phyloP scores from a whole-genome alignment of 1,140 invertebrate genomes.

The Zaprionus africanus region DNA sequence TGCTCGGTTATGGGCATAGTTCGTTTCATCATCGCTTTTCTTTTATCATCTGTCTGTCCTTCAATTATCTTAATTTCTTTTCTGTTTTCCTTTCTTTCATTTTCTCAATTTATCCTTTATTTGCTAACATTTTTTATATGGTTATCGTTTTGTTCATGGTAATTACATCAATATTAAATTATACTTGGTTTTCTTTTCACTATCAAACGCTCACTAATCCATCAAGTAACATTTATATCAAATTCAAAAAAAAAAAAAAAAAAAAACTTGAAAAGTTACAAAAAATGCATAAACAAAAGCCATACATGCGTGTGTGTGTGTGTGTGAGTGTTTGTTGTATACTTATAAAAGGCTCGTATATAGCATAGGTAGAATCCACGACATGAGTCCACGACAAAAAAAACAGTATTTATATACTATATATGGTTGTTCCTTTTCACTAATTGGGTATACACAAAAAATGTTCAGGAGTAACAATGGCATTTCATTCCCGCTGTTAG shows the following conservation, averaged over 20 bases:
- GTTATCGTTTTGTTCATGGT: constrained; percentile 26
- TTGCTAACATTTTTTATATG: constrained; percentile 63
- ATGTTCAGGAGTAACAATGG: constrained; percentile 47
- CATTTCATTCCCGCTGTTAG: constrained; percentile 29
- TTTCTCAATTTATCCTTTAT: constrained; percentile 41
- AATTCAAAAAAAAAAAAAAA: constrained; percentile 18
- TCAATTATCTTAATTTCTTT: constrained; percentile 11
- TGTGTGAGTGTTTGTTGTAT: constrained; percentile 32
- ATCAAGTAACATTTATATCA: constrained; percentile 75
- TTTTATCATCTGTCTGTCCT: neutral
- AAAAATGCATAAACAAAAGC: constrained; percentile 45
- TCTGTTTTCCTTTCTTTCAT: neutral
- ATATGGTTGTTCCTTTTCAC: constrained; percentile 17
- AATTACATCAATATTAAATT: constrained; percentile 65
- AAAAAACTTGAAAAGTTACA: constrained; percentile 46
- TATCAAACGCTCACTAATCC: constrained; percentile 63
- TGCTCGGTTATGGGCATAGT: constrained; percentile 73
- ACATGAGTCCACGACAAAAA: constrained; percentile 29
- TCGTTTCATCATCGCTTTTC: constrained; percentile 15
- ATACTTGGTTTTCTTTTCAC: constrained; percentile 41
- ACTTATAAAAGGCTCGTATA: constrained; percentile 51
- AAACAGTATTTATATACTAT: constrained; percentile 53
- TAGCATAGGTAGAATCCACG: constrained; percentile 45
- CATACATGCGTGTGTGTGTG: constrained; percentile 36
- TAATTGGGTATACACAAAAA: constrained; percentile 44